Evolutionary conservation across 1,140 invertebrate genomes (phyloP).

Genomic region (Camponotus floridanus): DNA sequence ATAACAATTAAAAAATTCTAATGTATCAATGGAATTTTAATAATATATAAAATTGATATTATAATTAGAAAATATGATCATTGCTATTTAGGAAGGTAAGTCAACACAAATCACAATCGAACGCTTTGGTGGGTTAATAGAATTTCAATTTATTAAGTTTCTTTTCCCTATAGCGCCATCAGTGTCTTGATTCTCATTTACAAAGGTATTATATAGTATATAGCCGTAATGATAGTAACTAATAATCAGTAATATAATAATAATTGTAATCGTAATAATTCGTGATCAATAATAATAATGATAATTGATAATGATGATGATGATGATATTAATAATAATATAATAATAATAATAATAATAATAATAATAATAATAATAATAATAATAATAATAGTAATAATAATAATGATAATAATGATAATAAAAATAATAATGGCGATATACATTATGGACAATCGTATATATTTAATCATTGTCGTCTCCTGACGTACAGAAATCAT

Average conservation of each 20-base stretch:
- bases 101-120: conserved; percentile 69
- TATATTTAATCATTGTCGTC: conserved; percentile 36
- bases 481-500: conserved; percentile 13
- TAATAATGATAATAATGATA: conserved; percentile 43
- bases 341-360: conserved; percentile 34
- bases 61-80: too few relatives aligned
- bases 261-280: conserved; percentile 67
- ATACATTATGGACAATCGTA: conserved; percentile 65
- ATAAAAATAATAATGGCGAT: conserved; percentile 54
- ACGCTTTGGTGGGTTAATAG: conserved; percentile 82
- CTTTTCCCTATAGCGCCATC: conserved; percentile 78
- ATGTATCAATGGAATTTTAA: too few relatives aligned
- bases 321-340: conserved; percentile 61
- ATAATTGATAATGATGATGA: conserved; percentile 65
- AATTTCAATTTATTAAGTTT: conserved; percentile 85
- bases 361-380: conserved; percentile 59
- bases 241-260: conserved; percentile 74
- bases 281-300: conserved; percentile 64
- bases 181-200: conserved; percentile 84
- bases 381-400: conserved; percentile 45
- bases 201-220: conserved; percentile 84
- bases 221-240: conserved; percentile 78
- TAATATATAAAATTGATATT: too few relatives aligned
- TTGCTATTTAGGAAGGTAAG: conserved; percentile 31
- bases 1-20: too few relatives aligned